Evolutionary conservation across 2,888 invertebrate species (phyloP).

Genomic region (Parapristionchus giblindavisi): DNA sequence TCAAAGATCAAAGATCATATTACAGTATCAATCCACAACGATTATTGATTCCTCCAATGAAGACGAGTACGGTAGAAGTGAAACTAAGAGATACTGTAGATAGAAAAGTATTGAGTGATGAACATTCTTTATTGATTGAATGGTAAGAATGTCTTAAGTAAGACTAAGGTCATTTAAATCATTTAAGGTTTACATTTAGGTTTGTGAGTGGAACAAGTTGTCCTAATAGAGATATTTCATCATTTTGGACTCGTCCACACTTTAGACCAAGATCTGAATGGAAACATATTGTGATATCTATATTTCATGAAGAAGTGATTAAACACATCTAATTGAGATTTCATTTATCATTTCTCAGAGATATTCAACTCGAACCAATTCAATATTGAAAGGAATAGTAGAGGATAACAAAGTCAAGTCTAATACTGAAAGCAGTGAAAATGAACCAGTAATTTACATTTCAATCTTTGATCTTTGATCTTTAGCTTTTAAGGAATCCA

Average conservation of each 20-base stretch:
- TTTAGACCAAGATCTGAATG: slow-evolving; percentile 26
- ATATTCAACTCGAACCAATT: too few relatives aligned
- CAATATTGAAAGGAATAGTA: too few relatives aligned
- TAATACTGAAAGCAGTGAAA: too few relatives aligned
- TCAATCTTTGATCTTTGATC: too few relatives aligned
- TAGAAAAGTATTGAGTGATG: slow-evolving; percentile 8
- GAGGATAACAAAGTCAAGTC: too few relatives aligned
- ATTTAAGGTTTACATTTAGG: not conserved
- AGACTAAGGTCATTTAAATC: not conserved
- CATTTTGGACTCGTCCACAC: slow-evolving; percentile 24
- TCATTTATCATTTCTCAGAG: too few relatives aligned
- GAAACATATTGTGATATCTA: slow-evolving; percentile 20
- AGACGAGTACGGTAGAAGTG: slow-evolving; percentile 19
- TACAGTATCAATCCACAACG: slow-evolving; percentile 25
- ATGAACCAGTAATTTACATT: too few relatives aligned
- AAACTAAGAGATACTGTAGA: not conserved
- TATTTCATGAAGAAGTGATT: slow-evolving; percentile 29
- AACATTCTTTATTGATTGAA: slow-evolving; percentile 21
- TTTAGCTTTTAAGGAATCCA: too few relatives aligned
- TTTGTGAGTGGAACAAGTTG: slow-evolving; percentile 26
- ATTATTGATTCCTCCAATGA: slow-evolving; percentile 17
- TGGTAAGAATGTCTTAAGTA: not conserved
- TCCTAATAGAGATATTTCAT: slow-evolving; percentile 22
- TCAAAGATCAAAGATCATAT: not conserved
- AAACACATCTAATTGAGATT: too few relatives aligned